These are phyloP conservation scores for Malurus elegans DNA, from an alignment of 2,113 vertebrate genomes.

Conservation along the genomic window DNA sequence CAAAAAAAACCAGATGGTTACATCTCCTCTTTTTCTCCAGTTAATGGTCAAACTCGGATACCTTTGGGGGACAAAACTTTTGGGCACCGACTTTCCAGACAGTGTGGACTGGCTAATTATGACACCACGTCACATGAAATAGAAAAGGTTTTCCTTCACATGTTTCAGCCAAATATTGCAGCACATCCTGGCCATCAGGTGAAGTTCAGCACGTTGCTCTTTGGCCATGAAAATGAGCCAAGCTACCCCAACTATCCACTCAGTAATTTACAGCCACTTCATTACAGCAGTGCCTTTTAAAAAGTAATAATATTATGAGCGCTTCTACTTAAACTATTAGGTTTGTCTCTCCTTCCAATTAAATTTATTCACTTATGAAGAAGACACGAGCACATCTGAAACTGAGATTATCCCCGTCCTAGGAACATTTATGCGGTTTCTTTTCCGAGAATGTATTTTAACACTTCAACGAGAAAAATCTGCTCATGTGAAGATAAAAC, in stretches of 20 bases:
- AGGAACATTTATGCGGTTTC: neutral
- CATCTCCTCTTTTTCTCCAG: neutral
- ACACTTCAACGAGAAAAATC: constrained; percentile 31
- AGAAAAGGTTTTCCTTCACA: neutral
- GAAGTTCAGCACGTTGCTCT: neutral
- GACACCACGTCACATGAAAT: neutral
- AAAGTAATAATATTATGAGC: constrained; percentile 54
- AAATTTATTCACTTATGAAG: constrained; percentile 13
- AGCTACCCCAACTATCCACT: neutral
- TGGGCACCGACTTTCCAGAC: neutral
- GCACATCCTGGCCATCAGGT: neutral
- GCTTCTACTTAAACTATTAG: constrained; percentile 31
- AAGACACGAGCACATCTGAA: neutral
- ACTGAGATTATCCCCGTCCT: neutral
- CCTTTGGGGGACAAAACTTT: neutral
- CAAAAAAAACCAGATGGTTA: fast-evolving
- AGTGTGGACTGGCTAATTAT: neutral
- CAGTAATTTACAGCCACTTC: constrained; percentile 40
- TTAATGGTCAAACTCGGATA: neutral
- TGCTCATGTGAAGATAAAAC: constrained; percentile 35
- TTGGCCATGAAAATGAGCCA: neutral
- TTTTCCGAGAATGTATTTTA: constrained; percentile 9
- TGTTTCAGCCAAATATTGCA: neutral
- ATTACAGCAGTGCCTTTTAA: constrained; percentile 16
- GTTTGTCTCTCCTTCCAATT: constrained; percentile 33